phyloP scores from a whole-genome alignment of 2,797 vertebrate species.

The Aselliscus stoliczkanus region DNA sequence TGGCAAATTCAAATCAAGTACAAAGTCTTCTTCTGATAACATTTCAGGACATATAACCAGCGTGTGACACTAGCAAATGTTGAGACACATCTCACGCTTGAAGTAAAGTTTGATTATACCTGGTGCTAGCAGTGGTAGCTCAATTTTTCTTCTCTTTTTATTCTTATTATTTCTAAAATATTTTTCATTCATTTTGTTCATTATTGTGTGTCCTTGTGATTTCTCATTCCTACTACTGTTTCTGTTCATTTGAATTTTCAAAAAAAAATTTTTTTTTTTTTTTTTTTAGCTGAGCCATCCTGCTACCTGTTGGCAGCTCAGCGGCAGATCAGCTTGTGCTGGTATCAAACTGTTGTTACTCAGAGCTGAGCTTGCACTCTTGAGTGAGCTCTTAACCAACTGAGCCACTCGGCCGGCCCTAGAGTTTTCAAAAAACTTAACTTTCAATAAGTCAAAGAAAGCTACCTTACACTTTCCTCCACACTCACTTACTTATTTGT shows the following conservation, averaged over 20 bases:
- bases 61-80: not conserved
- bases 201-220: not conserved
- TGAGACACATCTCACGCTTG: not conserved
- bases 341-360: too few species aligned
- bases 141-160: not conserved
- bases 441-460: not conserved
- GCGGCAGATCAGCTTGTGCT: too few species aligned
- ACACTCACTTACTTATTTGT: not conserved
- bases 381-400: too few species aligned
- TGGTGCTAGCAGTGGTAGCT: not conserved
- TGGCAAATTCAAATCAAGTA: not conserved
- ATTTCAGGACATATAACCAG: not conserved
- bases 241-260: not conserved
- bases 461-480: not conserved
- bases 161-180: not conserved
- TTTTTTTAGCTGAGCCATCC: too few species aligned
- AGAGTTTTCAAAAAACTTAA: not conserved
- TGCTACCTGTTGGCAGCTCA: too few species aligned
- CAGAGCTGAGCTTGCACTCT: too few species aligned
- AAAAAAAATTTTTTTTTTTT: too few species aligned
- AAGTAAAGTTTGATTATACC: not conserved
- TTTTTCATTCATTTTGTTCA: not conserved
- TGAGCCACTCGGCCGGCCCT: too few species aligned
- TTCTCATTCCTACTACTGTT: not conserved
- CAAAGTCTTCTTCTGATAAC: not conserved